Percentiles rank a stretch among this genome's conserved stretches.
These are phyloP conservation scores for Alexandromys fortis DNA, from an alignment of 2,113 vertebrate genomes.

Conservation along the genomic window DNA sequence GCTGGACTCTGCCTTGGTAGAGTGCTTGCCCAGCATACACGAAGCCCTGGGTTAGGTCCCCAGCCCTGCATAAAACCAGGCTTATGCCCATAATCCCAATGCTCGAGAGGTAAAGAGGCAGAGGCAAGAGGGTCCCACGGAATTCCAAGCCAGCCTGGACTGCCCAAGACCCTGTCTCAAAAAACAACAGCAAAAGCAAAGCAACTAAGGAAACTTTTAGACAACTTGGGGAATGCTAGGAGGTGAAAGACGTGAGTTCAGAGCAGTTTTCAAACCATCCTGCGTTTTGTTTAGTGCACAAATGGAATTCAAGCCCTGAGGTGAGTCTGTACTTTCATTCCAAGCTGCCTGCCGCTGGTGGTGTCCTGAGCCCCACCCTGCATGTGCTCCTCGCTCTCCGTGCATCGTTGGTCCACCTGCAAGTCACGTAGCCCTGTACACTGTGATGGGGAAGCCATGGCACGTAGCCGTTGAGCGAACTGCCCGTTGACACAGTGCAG, in stretches of 20 bases:
- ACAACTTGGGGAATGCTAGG: neutral
- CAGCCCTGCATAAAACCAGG: neutral
- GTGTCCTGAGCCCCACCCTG: neutral
- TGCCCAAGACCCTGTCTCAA: neutral
- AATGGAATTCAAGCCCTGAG: neutral
- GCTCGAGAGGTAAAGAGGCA: neutral
- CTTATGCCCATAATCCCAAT: neutral
- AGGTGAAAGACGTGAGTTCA: neutral
- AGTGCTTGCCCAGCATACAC: neutral
- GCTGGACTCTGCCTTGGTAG: neutral
- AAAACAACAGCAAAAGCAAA: neutral
- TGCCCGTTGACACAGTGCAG: neutral
- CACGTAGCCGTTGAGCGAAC: neutral
- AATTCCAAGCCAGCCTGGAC: neutral
- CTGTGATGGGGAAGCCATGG: neutral
- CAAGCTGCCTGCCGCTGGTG: neutral
- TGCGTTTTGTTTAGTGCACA: neutral
- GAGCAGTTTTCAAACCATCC: neutral
- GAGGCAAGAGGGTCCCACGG: neutral
- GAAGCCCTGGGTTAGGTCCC: neutral
- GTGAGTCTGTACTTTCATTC: neutral
- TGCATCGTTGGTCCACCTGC: no score
- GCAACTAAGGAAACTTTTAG: neutral
- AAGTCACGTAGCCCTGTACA: neutral
- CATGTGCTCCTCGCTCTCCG: neutral